Conservation (phyloP, 2,888 invertebrate genomes). For the Polymixis lichenea region DNA sequence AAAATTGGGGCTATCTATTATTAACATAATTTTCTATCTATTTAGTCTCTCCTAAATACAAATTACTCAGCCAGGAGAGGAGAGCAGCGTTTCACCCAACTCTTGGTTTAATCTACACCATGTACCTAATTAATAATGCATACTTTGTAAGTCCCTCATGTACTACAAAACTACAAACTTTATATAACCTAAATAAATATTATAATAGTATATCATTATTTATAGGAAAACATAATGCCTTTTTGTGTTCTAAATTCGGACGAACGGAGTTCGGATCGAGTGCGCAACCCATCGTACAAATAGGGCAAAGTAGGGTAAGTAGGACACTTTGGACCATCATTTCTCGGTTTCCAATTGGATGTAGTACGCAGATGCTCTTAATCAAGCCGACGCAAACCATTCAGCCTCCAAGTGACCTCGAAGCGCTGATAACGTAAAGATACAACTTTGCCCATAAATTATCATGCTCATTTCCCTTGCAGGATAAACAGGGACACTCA, state of each 20-base stretch:
- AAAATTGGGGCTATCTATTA: background rate
- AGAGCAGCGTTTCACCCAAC: too few relatives aligned
- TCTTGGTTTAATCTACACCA: too few relatives aligned
- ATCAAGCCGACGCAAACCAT: background rate
- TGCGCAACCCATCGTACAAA: background rate
- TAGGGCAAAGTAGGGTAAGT: background rate
- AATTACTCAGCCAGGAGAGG: too few relatives aligned
- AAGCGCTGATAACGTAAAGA: constrained; percentile 32
- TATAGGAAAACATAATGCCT: background rate
- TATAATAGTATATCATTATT: background rate
- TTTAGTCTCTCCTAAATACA: too few relatives aligned
- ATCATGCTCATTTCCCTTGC: constrained; percentile 51
- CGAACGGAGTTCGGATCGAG: background rate
- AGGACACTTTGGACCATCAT: background rate
- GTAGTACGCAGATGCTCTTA: background rate
- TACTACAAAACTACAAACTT: too few relatives aligned
- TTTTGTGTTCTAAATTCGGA: background rate
- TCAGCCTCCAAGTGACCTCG: constrained; percentile 14
- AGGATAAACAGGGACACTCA: constrained; percentile 54
- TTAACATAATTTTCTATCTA: background rate
- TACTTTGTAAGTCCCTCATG: too few relatives aligned
- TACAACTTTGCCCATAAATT: constrained; percentile 52
- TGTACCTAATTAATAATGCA: too few relatives aligned
- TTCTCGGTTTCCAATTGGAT: background rate
- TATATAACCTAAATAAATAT: too few relatives aligned